These are phyloP conservation scores for Acrobasis consociella DNA, from an alignment of 2,888 invertebrate genomes.

Conservation along the genomic window DNA sequence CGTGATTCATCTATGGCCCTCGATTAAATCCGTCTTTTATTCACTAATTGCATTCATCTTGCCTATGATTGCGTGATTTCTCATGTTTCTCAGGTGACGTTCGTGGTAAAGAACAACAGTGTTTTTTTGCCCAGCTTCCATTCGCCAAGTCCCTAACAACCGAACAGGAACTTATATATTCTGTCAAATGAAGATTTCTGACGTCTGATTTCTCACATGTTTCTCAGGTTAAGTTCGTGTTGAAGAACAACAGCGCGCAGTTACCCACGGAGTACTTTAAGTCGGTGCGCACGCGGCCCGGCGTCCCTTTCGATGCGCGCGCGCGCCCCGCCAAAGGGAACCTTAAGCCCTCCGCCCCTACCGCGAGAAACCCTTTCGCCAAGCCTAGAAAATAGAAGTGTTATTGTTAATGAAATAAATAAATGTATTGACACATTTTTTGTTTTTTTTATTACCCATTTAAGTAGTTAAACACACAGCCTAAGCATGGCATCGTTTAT, in stretches of 20 bases:
- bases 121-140: no score
- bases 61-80: no score
- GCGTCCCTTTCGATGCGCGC: slow-evolving; percentile 88
- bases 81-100: slow-evolving; percentile 80
- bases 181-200: no score
- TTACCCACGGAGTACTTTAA: slow-evolving; percentile 88
- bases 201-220: background rate
- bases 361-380: slow-evolving; percentile 91
- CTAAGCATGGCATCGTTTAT: no score
- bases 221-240: slow-evolving; percentile 85
- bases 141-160: no score
- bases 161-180: no score
- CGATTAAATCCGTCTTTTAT: no score
- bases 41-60: no score
- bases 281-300: slow-evolving; percentile 87
- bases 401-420: background rate
- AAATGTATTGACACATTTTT: background rate
- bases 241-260: slow-evolving; percentile 87
- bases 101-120: slow-evolving; percentile 87
- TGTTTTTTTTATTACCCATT: no score
- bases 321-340: slow-evolving; percentile 87
- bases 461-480: no score
- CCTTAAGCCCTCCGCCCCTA: slow-evolving; percentile 86
- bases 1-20: no score
- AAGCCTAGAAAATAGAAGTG: slow-evolving; percentile 67